Evolutionary conservation across 2,113 vertebrate species (phyloP).

Genomic region (Bagarius yarrelli): DNA sequence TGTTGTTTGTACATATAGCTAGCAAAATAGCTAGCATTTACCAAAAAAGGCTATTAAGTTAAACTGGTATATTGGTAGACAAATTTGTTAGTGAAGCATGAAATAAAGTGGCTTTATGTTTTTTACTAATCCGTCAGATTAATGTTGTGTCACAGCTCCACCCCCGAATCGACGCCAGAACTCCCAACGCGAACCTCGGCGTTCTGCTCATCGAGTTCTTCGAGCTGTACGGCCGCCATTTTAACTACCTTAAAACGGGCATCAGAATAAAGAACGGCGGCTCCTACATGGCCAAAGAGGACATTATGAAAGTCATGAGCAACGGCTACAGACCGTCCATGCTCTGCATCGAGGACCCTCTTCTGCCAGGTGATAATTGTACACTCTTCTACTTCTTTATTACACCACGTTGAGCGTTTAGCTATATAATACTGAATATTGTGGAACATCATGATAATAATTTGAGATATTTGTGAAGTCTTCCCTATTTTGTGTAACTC

Average conservation of each 20-base stretch:
- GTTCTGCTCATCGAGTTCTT: slow-evolving; percentile 98
- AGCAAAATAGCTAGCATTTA: neutral
- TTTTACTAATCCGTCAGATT: neutral
- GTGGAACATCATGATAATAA: neutral
- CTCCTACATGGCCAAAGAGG: slow-evolving; percentile 94
- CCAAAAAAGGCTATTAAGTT: neutral
- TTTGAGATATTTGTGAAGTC: neutral
- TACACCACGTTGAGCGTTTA: neutral
- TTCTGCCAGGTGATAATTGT: slow-evolving; percentile 79
- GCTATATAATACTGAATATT: too few relatives aligned
- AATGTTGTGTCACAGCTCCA: slow-evolving; percentile 77
- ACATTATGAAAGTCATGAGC: slow-evolving; percentile 92
- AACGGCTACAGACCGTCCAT: slow-evolving; percentile 94
- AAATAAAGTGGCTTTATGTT: neutral
- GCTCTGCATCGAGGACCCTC: slow-evolving; percentile 96
- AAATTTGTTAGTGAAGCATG: too few relatives aligned
- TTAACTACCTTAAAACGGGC: slow-evolving; percentile 98
- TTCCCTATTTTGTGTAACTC: neutral
- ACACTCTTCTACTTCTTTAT: neutral
- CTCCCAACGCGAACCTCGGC: slow-evolving; percentile 88
- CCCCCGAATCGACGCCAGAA: slow-evolving; percentile 90
- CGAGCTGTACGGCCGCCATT: slow-evolving; percentile 95
- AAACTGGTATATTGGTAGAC: too few relatives aligned
- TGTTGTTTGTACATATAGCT: neutral
- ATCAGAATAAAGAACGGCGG: slow-evolving; percentile 96